A percentile compares a stretch with the other conserved stretches of the same genome.
phyloP scores from a whole-genome alignment of 2,888 invertebrate species.

The Pammene fasciana region DNA sequence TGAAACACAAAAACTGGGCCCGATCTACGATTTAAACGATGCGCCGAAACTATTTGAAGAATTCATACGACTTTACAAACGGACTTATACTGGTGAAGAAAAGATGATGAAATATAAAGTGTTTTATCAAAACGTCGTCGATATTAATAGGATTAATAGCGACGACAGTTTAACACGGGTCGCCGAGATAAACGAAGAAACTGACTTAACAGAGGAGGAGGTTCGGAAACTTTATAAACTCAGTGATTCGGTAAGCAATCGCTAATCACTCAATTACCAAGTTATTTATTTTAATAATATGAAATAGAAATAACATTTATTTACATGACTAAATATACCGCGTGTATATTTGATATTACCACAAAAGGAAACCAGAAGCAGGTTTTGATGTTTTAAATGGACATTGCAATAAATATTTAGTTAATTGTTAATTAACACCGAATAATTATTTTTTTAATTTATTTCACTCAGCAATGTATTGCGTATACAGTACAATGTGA shows the following conservation, averaged over 20 bases:
- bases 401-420: too few species aligned
- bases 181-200: conserved; percentile 18
- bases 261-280: too few species aligned
- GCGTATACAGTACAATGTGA: too few species aligned
- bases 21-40: conserved; percentile 6
- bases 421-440: too few species aligned
- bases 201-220: conserved; percentile 8
- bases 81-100: conserved; percentile 7
- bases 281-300: too few species aligned
- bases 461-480: too few species aligned
- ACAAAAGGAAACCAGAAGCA: too few species aligned
- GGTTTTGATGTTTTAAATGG: too few species aligned
- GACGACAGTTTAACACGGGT: conserved; percentile 14
- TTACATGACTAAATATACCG: too few species aligned
- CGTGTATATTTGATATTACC: too few species aligned
- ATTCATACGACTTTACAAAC: conserved; percentile 13
- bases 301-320: too few species aligned
- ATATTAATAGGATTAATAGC: conserved; percentile 19
- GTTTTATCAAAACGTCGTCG: conserved; percentile 12
- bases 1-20: conserved; percentile 5
- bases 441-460: too few species aligned
- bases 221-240: conserved; percentile 16
- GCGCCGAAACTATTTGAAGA: conserved; percentile 9
- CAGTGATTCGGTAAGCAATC: conserved; percentile 8
- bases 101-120: conserved; percentile 13